phyloP scores from a whole-genome alignment of 2,113 vertebrate species.

The Eretmochelys imbricata region DNA sequence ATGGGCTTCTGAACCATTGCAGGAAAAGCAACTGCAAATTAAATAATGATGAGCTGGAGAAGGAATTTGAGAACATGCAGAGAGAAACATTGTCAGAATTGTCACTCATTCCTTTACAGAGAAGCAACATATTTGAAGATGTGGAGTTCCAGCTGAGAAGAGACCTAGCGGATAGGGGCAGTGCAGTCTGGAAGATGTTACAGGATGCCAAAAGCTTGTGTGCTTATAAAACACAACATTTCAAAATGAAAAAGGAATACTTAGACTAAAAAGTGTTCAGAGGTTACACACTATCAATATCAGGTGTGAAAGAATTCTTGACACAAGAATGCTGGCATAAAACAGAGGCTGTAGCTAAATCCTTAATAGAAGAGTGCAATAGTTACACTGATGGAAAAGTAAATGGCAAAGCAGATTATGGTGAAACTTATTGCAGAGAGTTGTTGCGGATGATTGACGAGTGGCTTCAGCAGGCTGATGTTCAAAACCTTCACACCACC shows the following conservation, averaged over 20 bases:
- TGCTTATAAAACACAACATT: too few relatives aligned
- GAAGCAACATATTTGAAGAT: fast-evolving
- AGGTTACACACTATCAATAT: too few relatives aligned
- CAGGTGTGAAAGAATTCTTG: conserved; percentile 23
- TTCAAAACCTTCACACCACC: background rate
- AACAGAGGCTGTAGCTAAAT: too few relatives aligned
- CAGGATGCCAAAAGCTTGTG: fast-evolving
- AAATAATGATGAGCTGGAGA: conserved; percentile 62
- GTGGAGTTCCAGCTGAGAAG: too few relatives aligned
- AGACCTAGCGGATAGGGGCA: too few relatives aligned
- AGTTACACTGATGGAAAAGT: conserved; percentile 16
- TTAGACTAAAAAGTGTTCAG: too few relatives aligned
- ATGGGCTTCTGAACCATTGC: conserved; percentile 53
- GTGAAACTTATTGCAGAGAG: conserved; percentile 29
- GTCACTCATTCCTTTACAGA: background rate
- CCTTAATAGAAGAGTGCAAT: too few relatives aligned
- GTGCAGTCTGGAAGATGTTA: too few relatives aligned
- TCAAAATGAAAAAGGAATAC: too few relatives aligned
- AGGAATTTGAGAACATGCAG: conserved; percentile 80
- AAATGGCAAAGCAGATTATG: conserved; percentile 62
- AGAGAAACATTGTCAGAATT: conserved; percentile 26
- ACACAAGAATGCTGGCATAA: too few relatives aligned
- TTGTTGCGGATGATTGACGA: conserved; percentile 74
- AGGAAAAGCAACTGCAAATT: conserved; percentile 53
- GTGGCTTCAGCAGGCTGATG: background rate